Evolutionary conservation across 2,888 invertebrate species (phyloP), one percentile per base, ranked within the genome.

Genomic region (Acanthopleura granulata): DNA sequence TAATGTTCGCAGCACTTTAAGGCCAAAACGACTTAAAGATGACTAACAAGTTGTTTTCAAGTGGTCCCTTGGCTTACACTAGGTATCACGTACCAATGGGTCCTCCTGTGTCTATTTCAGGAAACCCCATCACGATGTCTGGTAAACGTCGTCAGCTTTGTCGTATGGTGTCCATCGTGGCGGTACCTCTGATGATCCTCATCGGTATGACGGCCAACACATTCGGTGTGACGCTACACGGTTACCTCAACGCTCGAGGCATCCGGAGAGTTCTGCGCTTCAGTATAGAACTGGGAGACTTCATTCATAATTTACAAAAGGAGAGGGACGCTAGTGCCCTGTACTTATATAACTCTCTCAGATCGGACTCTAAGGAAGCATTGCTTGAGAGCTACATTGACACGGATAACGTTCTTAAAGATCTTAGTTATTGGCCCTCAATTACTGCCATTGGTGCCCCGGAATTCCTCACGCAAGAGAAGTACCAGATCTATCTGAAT

Each of bases 281-380:
- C 78, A 82, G 83, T 72, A 77, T 82, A 18, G 84, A 85, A 72
- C 76, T 84, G 73, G 83, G 83, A 12, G 75, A 76, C 69, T 75
- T 83, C 75, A 79, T 83, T 18, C 79, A 83, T 16, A 80, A 80
- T 49, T 77, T 87, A 22, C 88, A 88, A 78, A 74, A 82, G 29
- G 88, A 88, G 75, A 77, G 88, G 18, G 87, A 86, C 69, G 84
- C 84, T 75, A 86, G 85, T 22, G 85, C 87, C 70, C 81, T 88
- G 62, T 85, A 87, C 75, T 78, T 85, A 16, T 66, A 66, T 22
- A 85, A 84, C 76, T 82, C 82, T 40, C 82, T 84, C 51, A 78
- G 80, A 57, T 82, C 85, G 18, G 84, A 84, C 51, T 85, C 87
- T 0, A 86, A 84, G 72, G 77, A 78, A 9, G 81, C 83, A 18